Conservation (phyloP, 2,113 vertebrate species). For the Sprattus sprattus region DNA sequence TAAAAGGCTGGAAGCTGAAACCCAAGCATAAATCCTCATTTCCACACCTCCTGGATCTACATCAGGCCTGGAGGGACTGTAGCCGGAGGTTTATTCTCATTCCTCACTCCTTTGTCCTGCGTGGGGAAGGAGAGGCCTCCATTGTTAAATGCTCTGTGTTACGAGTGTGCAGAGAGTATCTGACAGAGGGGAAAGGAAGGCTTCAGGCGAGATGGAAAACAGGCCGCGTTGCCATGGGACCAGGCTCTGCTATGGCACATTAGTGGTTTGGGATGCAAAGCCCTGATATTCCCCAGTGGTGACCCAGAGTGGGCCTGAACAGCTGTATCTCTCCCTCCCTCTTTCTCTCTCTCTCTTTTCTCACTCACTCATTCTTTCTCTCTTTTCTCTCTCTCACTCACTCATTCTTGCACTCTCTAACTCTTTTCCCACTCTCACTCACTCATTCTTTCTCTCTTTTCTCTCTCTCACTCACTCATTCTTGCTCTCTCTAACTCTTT, state of each 20-base stretch:
- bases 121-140: not conserved
- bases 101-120: not conserved
- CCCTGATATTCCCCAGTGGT: not conserved
- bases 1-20: not conserved
- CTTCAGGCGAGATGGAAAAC: not conserved
- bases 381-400: not conserved
- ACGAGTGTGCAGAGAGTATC: not conserved
- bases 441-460: not conserved
- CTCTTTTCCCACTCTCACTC: not conserved
- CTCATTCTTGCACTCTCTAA: not conserved
- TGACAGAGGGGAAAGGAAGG: not conserved
- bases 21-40: not conserved
- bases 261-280: conserved; percentile 1
- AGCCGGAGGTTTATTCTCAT: not conserved
- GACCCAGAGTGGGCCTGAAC: not conserved
- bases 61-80: not conserved
- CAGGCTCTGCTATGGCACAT: not conserved
- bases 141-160: not conserved
- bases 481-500: not conserved
- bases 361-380: not conserved
- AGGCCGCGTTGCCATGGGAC: not conserved
- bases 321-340: not conserved
- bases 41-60: not conserved
- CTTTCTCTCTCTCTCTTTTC: not conserved
- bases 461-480: not conserved